Percentiles rank a stretch among this genome's conserved stretches.
Evolutionary conservation across 2,113 vertebrate genomes (phyloP).

Genomic region (Alligator mississippiensis): DNA sequence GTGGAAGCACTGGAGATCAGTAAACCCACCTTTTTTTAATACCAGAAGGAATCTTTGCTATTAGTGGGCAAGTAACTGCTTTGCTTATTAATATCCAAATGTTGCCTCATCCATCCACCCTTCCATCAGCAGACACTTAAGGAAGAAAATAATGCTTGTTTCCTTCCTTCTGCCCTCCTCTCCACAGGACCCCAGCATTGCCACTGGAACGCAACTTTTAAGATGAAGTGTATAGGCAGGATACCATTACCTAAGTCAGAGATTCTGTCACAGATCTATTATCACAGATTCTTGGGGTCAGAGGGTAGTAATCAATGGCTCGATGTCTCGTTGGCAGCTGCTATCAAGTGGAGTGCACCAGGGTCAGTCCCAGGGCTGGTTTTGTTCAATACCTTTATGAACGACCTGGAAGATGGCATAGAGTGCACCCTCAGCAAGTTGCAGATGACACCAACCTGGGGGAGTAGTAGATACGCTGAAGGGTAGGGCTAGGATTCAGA

Average conservation of each 20-base stretch:
- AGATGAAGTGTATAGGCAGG: conserved; percentile 6
- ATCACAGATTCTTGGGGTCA: too few species aligned
- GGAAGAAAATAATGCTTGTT: not conserved
- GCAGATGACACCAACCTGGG: too few species aligned
- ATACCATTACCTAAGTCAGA: not conserved
- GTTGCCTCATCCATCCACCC: not conserved
- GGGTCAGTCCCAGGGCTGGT: too few species aligned
- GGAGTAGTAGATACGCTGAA: too few species aligned
- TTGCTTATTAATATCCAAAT: not conserved
- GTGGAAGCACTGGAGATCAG: not conserved
- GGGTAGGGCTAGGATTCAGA: too few species aligned
- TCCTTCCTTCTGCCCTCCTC: not conserved
- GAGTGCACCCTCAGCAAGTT: too few species aligned
- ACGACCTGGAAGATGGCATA: too few species aligned
- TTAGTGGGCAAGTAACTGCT: not conserved
- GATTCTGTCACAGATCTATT: too few species aligned
- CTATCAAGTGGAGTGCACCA: too few species aligned
- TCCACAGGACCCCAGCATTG: not conserved
- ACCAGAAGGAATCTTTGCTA: not conserved
- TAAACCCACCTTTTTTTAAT: not conserved
- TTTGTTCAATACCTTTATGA: too few species aligned
- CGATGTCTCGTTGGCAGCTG: too few species aligned
- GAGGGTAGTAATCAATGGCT: too few species aligned
- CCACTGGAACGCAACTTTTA: not conserved
- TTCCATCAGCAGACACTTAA: not conserved